Base-by-base conservation (phyloP, 2,888 invertebrate species). In the Drosophila seclusa region DNA sequence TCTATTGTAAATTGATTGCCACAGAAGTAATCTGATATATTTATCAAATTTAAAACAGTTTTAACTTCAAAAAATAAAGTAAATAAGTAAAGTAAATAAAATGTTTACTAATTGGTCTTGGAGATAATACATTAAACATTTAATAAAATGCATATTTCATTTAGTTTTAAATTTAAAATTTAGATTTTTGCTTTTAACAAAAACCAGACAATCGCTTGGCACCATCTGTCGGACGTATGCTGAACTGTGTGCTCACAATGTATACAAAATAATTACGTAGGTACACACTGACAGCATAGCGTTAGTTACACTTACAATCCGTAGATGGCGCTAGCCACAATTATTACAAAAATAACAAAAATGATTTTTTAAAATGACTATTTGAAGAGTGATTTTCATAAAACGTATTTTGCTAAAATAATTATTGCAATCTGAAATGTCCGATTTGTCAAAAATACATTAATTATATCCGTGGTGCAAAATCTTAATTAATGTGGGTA, bases 311-410 rank as follows among this genome's bases (percentile, higher is more conserved):
- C 18, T 5, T 10, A 0, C 0, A 32, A 8, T 8, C 21, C 11
- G 31, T 50, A 68, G 68, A 36, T 68, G 68, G 40, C 68, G 68
- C 42, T 13, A 24, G 16, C 45, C 7, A 16, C 13, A 16, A 7
- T 8, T 21, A 16, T 7, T 16, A 8, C 4, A 1, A 7, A 45
- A 21, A 21, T 16, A 45, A 21, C 21, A 21, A 24, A 45, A 24
- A 4, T 24, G 1, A 16, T 8, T 24, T 24, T 24, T 24, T 21
- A 10, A 11, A 21, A 8, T 5, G 0, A 11, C 10, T 40, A n/a
- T 11, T 5, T 40, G 2, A n/a, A 11, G 40, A 21, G 0, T 42
- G 11, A 5, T 2, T 2, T 40, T n/a, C 4, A n/a, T 5, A 40
- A 5, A n/a, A n/a, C n/a, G n/a, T n/a, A 40, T n/a, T n/a, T 40